These are phyloP conservation scores for Parnassius apollo DNA, from an alignment of 2,888 invertebrate genomes.

Conservation along the genomic window DNA sequence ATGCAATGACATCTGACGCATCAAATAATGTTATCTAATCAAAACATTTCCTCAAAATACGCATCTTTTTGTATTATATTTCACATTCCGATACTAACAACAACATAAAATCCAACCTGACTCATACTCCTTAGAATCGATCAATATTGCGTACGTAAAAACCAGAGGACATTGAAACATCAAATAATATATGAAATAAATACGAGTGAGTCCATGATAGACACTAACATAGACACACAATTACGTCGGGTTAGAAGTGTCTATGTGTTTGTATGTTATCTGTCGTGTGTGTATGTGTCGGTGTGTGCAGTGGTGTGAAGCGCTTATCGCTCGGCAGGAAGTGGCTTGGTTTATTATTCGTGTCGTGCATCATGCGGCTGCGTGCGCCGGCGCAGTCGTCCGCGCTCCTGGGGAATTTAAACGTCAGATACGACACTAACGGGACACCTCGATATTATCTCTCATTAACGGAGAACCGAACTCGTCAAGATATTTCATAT, in stretches of 20 bases:
- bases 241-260: conserved; percentile 31
- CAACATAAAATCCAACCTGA: conserved; percentile 18
- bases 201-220: conserved; percentile 42
- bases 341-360: conserved; percentile 79
- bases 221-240: conserved; percentile 37
- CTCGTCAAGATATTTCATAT: conserved; percentile 2
- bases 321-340: conserved; percentile 77
- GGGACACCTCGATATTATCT: conserved; percentile 62
- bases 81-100: conserved; percentile 1
- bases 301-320: conserved; percentile 55
- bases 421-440: conserved; percentile 59
- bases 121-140: conserved; percentile 11
- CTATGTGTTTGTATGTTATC: conserved; percentile 34
- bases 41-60: conserved; percentile 2
- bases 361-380: conserved; percentile 75
- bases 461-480: conserved; percentile 49
- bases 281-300: no score
- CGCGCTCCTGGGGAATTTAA: conserved; percentile 65
- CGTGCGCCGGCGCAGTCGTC: conserved; percentile 45
- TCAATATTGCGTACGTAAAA: conserved; percentile 25
- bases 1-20: conserved; percentile 11
- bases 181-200: conserved; percentile 38
- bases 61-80: conserved; percentile 8
- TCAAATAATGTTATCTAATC: conserved; percentile 23
- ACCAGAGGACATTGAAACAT: conserved; percentile 21